These are phyloP conservation scores for Vultur gryphus DNA, from an alignment of 2,797 vertebrate genomes.

Conservation along the genomic window DNA sequence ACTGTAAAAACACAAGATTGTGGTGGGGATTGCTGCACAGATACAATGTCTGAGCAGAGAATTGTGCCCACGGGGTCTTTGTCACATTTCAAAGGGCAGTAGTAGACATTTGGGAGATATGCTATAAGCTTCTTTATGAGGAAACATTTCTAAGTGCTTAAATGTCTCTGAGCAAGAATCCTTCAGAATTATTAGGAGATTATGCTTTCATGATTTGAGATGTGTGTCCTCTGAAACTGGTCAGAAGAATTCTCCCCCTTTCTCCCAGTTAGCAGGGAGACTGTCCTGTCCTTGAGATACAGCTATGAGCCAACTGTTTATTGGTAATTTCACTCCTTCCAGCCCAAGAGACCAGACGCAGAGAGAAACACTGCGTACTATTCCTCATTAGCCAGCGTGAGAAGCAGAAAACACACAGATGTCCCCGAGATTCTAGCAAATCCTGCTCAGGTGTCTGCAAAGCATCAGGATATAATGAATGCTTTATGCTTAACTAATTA, in stretches of 20 bases:
- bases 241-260: background rate
- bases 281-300: conserved; percentile 24
- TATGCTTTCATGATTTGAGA: background rate
- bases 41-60: background rate
- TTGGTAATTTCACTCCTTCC: background rate
- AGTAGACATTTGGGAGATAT: background rate
- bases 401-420: background rate
- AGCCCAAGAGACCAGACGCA: background rate
- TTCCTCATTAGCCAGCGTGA: background rate
- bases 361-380: background rate
- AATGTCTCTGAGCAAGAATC: background rate
- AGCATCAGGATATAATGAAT: background rate
- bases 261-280: conserved; percentile 5
- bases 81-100: conserved; percentile 1
- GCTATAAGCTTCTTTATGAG: background rate
- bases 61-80: background rate
- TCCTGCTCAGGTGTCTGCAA: background rate
- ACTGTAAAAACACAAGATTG: background rate
- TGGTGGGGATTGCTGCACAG: background rate
- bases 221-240: background rate
- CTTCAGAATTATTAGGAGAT: background rate
- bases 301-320: background rate
- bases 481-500: background rate
- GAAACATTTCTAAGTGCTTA: background rate
- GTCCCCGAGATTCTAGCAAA: background rate